A percentile compares a stretch with the other conserved stretches of the same genome.
phyloP scores from a whole-genome alignment of 1,140 invertebrate species.

The Drosophila setifemur region DNA sequence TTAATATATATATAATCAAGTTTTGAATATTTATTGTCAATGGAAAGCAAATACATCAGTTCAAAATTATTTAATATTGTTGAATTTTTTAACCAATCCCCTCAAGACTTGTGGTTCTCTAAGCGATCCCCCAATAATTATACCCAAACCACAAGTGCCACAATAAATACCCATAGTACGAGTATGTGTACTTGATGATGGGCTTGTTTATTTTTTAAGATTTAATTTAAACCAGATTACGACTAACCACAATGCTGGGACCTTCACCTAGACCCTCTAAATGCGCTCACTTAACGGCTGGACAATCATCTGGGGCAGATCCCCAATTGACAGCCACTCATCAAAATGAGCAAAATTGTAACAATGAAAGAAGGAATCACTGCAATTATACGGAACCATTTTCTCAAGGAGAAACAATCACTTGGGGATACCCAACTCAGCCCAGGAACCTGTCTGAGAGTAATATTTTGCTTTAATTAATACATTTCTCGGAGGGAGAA shows the following conservation, averaged over 20 bases:
- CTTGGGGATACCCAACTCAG: neutral
- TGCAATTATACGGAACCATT: conserved; percentile 56
- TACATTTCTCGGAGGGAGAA: conserved; percentile 46
- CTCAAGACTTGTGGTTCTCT: neutral
- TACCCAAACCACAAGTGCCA: neutral
- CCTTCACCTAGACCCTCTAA: conserved; percentile 29
- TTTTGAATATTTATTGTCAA: no score
- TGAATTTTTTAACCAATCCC: neutral
- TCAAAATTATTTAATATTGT: no score
- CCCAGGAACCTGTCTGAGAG: conserved; percentile 7
- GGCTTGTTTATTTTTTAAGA: conserved; percentile 5
- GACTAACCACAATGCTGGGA: conserved; percentile 22
- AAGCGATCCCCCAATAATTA: no score
- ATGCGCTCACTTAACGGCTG: conserved; percentile 41
- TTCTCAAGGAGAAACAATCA: conserved; percentile 37
- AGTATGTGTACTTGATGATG: neutral
- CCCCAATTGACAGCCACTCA: conserved; percentile 50
- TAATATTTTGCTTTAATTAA: conserved; percentile 63
- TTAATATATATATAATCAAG: no score
- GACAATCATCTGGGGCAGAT: conserved; percentile 23
- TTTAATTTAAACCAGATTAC: conserved; percentile 24
- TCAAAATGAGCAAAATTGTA: conserved; percentile 36
- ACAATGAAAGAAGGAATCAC: conserved; percentile 65
- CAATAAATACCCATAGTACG: neutral
- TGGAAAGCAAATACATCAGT: no score